Evolutionary conservation across 2,888 invertebrate species (phyloP).

Genomic region (Cepaea hortensis): DNA sequence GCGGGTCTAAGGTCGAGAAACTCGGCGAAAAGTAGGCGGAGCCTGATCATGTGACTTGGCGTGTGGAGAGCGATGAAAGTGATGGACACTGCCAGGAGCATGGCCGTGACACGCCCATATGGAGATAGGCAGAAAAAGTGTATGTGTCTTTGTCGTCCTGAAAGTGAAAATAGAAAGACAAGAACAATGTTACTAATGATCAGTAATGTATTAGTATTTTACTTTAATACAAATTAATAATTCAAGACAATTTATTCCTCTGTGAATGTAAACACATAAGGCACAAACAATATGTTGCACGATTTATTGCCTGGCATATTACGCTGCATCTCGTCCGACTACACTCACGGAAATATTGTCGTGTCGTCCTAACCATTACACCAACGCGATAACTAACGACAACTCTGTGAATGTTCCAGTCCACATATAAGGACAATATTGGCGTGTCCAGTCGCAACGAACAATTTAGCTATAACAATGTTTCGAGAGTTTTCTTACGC

Average conservation of each 20-base stretch:
- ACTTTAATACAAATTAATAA: too few relatives aligned
- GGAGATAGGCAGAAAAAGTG: conserved; percentile 20
- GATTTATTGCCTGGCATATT: too few relatives aligned
- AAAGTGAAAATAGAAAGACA: not conserved
- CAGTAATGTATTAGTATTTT: not conserved
- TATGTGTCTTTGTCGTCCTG: conserved; percentile 21
- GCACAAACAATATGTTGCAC: too few relatives aligned
- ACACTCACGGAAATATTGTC: not conserved
- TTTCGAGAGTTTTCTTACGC: too few relatives aligned
- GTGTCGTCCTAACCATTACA: too few relatives aligned
- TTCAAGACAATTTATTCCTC: too few relatives aligned
- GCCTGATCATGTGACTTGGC: conserved; percentile 44
- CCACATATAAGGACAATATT: too few relatives aligned
- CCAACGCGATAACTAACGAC: too few relatives aligned
- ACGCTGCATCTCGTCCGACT: not conserved
- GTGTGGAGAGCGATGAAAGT: conserved; percentile 47
- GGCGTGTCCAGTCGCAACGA: too few relatives aligned
- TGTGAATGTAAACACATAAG: too few relatives aligned
- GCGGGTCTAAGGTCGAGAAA: not conserved
- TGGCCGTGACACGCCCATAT: conserved; percentile 36
- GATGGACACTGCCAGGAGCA: conserved; percentile 51
- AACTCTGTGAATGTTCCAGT: too few relatives aligned
- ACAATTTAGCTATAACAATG: too few relatives aligned
- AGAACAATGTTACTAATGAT: not conserved
- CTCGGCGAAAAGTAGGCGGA: conserved; percentile 32